Percentiles rank a stretch among this genome's conserved stretches.
Evolutionary conservation across 2,888 invertebrate species (phyloP).

Genomic region (Dicyrtoma fusca): DNA sequence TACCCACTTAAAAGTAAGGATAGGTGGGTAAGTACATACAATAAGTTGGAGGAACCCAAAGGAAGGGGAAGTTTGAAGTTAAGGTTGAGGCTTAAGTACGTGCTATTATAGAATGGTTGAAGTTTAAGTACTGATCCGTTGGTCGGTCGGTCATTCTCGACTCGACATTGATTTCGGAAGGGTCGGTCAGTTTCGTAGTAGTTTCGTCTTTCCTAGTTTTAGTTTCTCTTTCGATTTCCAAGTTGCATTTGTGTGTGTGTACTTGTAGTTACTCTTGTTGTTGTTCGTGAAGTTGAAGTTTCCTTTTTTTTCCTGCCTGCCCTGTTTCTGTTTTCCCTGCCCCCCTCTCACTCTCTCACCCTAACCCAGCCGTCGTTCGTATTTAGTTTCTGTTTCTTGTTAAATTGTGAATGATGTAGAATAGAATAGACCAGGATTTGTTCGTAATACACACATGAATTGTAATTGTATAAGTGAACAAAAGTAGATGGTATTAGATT

Average conservation of each 20-base stretch:
- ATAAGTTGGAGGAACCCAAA: slow-evolving; percentile 1
- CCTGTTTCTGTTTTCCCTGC: background rate
- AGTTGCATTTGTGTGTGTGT: background rate
- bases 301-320: background rate
- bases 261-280: background rate
- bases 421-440: no score
- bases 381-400: no score
- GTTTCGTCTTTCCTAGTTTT: background rate
- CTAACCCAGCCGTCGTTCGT: no score
- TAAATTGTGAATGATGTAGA: no score
- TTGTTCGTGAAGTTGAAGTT: background rate
- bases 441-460: no score
- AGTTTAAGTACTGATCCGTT: slow-evolving; percentile 26
- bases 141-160: slow-evolving; percentile 16
- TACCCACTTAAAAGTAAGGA: no score
- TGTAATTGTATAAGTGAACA: background rate
- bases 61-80: no score
- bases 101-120: slow-evolving; percentile 14
- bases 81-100: slow-evolving; percentile 11
- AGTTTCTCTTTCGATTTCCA: background rate
- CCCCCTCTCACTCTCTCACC: no score
- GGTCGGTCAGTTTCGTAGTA: slow-evolving; percentile 31
- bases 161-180: slow-evolving; percentile 18
- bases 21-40: no score
- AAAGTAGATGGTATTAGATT: slow-evolving; percentile 12